phyloP scores from a whole-genome alignment of 1,140 invertebrate species.

The Uloborus diversus region DNA sequence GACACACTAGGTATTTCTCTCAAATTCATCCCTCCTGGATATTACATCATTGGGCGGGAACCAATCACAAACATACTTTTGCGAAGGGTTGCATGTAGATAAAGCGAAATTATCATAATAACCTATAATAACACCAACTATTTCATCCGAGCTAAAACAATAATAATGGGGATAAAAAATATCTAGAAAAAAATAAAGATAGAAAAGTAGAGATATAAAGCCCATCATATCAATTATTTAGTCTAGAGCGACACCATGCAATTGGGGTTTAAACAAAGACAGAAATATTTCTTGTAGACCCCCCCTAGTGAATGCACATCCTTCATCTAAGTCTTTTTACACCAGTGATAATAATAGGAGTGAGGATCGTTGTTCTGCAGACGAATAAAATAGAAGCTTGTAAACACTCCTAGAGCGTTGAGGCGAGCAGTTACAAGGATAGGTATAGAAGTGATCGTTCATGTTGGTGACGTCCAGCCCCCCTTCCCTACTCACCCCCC shows the following conservation, averaged over 20 bases:
- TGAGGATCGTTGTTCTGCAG: conserved; percentile 14
- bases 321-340: conserved; percentile 41
- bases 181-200: not conserved
- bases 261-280: conserved; percentile 51
- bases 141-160: conserved; percentile 35
- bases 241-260: conserved; percentile 32
- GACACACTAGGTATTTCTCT: not conserved
- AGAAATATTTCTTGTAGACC: conserved; percentile 27
- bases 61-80: too few species aligned
- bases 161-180: conserved; percentile 4
- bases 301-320: conserved; percentile 39
- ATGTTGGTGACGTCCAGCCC: conserved; percentile 40
- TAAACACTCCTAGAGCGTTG: conserved; percentile 44
- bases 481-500: not conserved
- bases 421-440: conserved; percentile 44
- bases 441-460: conserved; percentile 52
- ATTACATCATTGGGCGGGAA: not conserved
- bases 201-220: conserved; percentile 26
- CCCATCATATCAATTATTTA: conserved; percentile 46
- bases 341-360: conserved; percentile 50
- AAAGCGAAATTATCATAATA: conserved; percentile 46
- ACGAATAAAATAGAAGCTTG: conserved; percentile 47
- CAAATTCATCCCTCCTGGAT: not conserved
- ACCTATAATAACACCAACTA: conserved; percentile 42
- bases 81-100: too few species aligned